Evolutionary conservation across 2,113 vertebrate species (phyloP).

Genomic region (Columba livia): DNA sequence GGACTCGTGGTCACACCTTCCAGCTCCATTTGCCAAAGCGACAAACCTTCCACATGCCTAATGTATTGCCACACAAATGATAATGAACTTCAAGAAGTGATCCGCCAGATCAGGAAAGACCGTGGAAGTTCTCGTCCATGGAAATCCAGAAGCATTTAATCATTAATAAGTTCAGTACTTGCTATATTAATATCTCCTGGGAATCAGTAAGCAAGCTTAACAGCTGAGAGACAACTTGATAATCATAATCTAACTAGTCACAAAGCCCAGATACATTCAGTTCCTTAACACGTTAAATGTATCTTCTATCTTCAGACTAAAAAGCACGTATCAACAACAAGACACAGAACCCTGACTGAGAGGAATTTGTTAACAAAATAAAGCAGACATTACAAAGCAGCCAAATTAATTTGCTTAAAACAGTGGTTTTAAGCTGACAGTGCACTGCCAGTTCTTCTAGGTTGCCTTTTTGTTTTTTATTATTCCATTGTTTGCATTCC

Average conservation of each 20-base stretch:
- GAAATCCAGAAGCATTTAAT: background rate
- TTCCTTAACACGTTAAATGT: background rate
- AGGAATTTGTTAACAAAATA: constrained; percentile 53
- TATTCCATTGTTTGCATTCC: constrained; percentile 50
- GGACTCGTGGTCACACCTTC: background rate
- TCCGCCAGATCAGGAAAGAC: background rate
- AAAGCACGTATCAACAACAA: background rate
- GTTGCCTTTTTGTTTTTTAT: background rate
- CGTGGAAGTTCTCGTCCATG: background rate
- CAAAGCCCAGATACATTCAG: background rate
- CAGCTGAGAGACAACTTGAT: background rate
- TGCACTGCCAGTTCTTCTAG: constrained; percentile 1
- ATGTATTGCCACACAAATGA: background rate
- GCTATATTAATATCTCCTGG: background rate
- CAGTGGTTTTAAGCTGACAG: constrained; percentile 23
- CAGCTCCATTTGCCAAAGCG: background rate
- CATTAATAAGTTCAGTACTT: background rate
- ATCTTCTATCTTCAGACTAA: background rate
- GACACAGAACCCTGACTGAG: constrained; percentile 1
- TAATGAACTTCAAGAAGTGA: background rate
- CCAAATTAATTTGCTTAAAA: constrained; percentile 36
- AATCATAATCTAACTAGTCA: background rate
- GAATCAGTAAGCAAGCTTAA: background rate
- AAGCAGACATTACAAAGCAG: constrained; percentile 31
- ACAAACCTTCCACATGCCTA: background rate